Percentiles rank a stretch among this genome's conserved stretches.
These are phyloP conservation scores for Anoura caudifer DNA, from an alignment of 2,113 vertebrate genomes.

Conservation along the genomic window DNA sequence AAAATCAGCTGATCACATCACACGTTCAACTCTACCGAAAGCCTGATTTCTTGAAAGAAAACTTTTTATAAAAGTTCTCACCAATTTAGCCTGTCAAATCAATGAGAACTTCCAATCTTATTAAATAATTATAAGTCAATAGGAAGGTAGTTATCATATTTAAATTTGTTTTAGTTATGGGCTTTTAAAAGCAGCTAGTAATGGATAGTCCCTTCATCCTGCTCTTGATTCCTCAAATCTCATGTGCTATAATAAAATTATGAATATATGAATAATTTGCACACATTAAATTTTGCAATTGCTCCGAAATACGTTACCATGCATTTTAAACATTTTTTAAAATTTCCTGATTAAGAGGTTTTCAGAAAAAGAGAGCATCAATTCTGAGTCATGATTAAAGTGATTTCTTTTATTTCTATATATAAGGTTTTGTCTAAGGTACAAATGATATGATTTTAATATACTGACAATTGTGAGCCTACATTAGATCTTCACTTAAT, in stretches of 20 bases:
- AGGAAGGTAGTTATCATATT: background rate
- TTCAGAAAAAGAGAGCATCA: constrained; percentile 19
- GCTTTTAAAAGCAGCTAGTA: background rate
- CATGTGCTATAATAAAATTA: constrained; percentile 45
- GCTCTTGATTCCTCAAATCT: background rate
- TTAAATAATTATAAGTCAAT: background rate
- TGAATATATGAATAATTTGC: constrained; percentile 52
- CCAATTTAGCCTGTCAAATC: background rate
- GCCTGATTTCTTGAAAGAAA: constrained; percentile 5
- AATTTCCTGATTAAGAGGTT: constrained; percentile 49
- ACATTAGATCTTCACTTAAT: constrained; percentile 2
- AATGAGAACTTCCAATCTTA: background rate
- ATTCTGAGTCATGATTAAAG: constrained; percentile 33
- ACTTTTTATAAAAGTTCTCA: background rate
- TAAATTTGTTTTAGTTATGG: constrained; percentile 18
- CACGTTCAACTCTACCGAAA: background rate
- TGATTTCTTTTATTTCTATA: constrained; percentile 34
- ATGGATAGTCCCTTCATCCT: constrained; percentile 27
- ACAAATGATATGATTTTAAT: constrained; percentile 23
- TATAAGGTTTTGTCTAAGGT: constrained; percentile 27
- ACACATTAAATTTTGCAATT: constrained; percentile 45
- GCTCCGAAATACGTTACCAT: constrained; percentile 24
- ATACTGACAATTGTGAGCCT: background rate
- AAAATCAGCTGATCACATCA: background rate
- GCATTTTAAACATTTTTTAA: constrained; percentile 27